phyloP scores from a whole-genome alignment of 2,113 vertebrate species.

The Phylloscopus trochilus region DNA sequence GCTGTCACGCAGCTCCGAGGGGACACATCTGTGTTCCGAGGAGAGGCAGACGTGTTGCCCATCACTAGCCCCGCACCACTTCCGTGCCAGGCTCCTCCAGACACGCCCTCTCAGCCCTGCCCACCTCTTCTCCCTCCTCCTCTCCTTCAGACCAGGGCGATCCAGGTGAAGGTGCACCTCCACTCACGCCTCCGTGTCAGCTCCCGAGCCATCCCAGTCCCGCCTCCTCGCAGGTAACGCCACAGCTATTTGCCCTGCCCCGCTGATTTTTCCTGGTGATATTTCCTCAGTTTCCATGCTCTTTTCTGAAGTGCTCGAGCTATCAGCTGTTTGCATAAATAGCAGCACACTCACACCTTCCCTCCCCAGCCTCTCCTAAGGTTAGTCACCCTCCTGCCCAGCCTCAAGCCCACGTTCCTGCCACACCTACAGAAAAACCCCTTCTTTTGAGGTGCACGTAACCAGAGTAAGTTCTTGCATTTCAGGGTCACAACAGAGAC shows the following conservation, averaged over 20 bases:
- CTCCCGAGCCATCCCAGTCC: background rate
- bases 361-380: background rate
- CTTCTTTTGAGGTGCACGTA: fast-evolving
- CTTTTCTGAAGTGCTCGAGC: background rate
- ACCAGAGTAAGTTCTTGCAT: fast-evolving
- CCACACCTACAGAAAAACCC: background rate
- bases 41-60: background rate
- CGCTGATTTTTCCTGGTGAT: background rate
- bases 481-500: background rate
- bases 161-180: background rate
- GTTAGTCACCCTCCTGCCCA: background rate
- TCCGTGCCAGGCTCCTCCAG: background rate
- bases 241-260: background rate
- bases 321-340: background rate
- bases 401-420: background rate
- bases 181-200: background rate
- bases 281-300: background rate
- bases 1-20: background rate
- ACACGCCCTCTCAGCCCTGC: background rate
- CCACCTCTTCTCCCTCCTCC: background rate
- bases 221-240: background rate
- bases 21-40: background rate
- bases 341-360: background rate
- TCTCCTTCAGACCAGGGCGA: fast-evolving
- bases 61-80: fast-evolving